These are phyloP conservation scores for Leptodactylus fallax DNA, from an alignment of 2,797 vertebrate genomes.

Conservation along the genomic window DNA sequence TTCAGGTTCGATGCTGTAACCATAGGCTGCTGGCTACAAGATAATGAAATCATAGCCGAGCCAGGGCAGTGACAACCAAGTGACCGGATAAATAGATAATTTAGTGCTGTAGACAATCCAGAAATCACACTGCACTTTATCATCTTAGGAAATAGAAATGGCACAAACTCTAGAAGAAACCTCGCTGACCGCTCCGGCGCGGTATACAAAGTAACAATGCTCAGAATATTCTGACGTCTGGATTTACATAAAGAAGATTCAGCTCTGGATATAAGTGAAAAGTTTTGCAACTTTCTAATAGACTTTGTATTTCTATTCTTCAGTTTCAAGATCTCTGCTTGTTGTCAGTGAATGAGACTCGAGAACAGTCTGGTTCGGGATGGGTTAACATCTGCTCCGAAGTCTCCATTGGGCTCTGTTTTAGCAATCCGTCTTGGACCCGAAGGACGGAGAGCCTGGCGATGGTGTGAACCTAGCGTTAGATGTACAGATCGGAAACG, in stretches of 20 bases:
- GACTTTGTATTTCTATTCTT: neutral
- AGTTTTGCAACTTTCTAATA: too few relatives aligned
- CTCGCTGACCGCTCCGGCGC: neutral
- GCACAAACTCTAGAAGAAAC: neutral
- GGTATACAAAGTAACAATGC: neutral
- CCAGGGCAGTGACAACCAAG: neutral
- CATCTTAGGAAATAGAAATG: neutral
- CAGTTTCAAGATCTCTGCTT: too few relatives aligned
- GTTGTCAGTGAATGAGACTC: too few relatives aligned
- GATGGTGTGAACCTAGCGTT: too few relatives aligned
- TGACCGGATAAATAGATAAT: constrained; percentile 19
- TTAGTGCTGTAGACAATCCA: neutral
- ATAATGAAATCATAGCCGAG: constrained; percentile 27
- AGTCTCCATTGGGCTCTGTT: too few relatives aligned
- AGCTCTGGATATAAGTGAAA: neutral
- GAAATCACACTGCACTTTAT: neutral
- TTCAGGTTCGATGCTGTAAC: constrained; percentile 29
- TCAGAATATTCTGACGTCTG: neutral
- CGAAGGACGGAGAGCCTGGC: too few relatives aligned
- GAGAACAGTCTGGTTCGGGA: too few relatives aligned
- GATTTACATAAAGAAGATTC: neutral
- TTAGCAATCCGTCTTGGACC: too few relatives aligned
- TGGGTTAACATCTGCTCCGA: too few relatives aligned
- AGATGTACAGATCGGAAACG: too few relatives aligned
- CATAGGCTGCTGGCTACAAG: constrained; percentile 31